Evolutionary conservation across 2,888 invertebrate genomes (phyloP), one percentile per base, ranked within the genome.

Genomic region (Lasioglossum lativentre): DNA sequence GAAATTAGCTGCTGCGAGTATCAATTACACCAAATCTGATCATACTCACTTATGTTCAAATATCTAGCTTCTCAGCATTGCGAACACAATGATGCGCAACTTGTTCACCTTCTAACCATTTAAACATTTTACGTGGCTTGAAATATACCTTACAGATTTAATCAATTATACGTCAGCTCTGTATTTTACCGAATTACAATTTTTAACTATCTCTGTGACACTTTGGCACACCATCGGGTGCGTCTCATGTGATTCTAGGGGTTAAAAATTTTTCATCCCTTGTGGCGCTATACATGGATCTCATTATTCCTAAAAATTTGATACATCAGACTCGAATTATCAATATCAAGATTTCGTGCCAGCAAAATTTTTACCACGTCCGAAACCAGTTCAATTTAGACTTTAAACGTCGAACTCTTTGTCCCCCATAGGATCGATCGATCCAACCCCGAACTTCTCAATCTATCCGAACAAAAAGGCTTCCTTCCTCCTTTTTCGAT

Each of bases 391-490:
- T 74, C 74, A 76, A 77, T 80, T 75, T 68, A 45, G 75, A 75
- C 52, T 84, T 74, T 40, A 78, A 83, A 83, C 84, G 45, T 78
- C 76, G 47, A n/a, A 68, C 59, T 86, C 70, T 80, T 84, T 75
- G 74, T 56, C 52, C 38, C 83, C 74, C 47, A 38, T n/a, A 71
- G 85, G 38, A 70, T 70, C 70, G 70, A 77, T 76, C 83, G 79
- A 76, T 80, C 75, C 56, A 70, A 52, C 66, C 68, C 75, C 30
- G 10, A 52, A 63, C 40, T 76, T 77, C 79, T 40, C 81, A 78
- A 89, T 86, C 82, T 76, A 47, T 71, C 72, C 80, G 81, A 63
- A 45, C 66, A 78, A 76, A 75, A 68, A 27, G 56, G 30, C 40
- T 73, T 73, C 73, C 30, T 73, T 52, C 47, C 47, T 52, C 66